Conservation (phyloP, 2,113 vertebrate species). For the Romanogobio albipinnatus region DNA sequence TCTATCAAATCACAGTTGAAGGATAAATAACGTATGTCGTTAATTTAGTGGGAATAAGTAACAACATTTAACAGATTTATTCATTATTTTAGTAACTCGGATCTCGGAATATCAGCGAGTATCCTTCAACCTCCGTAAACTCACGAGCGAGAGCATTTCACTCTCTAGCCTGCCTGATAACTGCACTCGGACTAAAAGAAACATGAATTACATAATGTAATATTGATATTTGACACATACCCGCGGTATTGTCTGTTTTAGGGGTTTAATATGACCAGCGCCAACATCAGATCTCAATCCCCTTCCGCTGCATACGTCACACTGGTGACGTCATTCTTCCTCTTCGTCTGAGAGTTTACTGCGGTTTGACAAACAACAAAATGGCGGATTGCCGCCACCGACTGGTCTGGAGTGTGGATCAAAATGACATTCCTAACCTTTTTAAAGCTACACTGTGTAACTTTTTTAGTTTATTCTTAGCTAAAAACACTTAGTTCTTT, state of each 20-base stretch:
- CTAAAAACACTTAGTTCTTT: too few relatives aligned
- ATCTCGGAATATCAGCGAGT: not conserved
- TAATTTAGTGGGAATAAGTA: not conserved
- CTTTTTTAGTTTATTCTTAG: too few relatives aligned
- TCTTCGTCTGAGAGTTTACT: not conserved
- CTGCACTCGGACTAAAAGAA: not conserved
- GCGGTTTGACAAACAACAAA: not conserved
- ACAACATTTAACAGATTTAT: not conserved
- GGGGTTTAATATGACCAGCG: not conserved
- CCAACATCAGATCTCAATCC: not conserved
- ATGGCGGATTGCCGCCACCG: not conserved
- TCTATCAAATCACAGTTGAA: not conserved
- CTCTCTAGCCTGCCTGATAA: not conserved
- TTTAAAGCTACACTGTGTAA: too few relatives aligned
- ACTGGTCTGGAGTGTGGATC: not conserved
- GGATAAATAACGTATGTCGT: not conserved
- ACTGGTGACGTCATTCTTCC: not conserved
- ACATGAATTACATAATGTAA: not conserved
- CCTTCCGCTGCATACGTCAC: not conserved
- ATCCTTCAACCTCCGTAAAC: not conserved
- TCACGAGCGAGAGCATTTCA: too few relatives aligned
- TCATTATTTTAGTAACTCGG: not conserved
- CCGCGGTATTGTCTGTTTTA: not conserved
- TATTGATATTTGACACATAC: not conserved
- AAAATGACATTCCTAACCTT: not conserved